A percentile compares a stretch with the other conserved stretches of the same genome.
Evolutionary conservation across 2,888 invertebrate genomes (phyloP).

Genomic region (Hirtodrosophila trivittata): DNA sequence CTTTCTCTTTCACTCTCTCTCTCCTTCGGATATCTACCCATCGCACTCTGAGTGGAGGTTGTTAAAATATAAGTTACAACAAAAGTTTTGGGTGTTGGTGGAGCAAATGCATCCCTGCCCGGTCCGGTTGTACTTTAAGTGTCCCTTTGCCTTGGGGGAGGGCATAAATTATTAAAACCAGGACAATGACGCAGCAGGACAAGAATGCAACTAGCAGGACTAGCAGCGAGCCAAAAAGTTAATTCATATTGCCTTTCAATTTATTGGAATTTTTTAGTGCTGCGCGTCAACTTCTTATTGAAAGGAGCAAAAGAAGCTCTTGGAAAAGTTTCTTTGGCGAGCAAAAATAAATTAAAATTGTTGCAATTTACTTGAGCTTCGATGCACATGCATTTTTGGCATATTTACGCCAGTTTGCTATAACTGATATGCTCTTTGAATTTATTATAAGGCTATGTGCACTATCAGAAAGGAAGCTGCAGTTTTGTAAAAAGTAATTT

Average conservation of each 20-base stretch:
- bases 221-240: constrained; percentile 62
- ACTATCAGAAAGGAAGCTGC: background rate
- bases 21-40: background rate
- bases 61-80: constrained; percentile 45
- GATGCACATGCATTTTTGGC: constrained; percentile 26
- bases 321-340: constrained; percentile 32
- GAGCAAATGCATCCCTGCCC: background rate
- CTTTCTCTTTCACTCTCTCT: background rate
- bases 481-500: too few relatives aligned
- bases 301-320: constrained; percentile 17
- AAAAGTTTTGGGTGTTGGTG: constrained; percentile 51
- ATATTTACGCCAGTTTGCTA: constrained; percentile 21
- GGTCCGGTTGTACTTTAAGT: constrained; percentile 53
- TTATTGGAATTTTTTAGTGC: constrained; percentile 61
- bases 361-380: constrained; percentile 46
- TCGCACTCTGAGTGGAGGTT: constrained; percentile 6
- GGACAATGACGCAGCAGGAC: constrained; percentile 57
- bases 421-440: constrained; percentile 14
- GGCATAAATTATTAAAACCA: constrained; percentile 71
- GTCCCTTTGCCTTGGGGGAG: constrained; percentile 46
- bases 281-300: constrained; percentile 45
- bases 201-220: constrained; percentile 6
- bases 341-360: constrained; percentile 69
- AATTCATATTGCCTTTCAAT: constrained; percentile 76
- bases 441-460: background rate